Conservation (phyloP, 2,797 vertebrate genomes). For the Rhinoraja longicauda region DNA sequence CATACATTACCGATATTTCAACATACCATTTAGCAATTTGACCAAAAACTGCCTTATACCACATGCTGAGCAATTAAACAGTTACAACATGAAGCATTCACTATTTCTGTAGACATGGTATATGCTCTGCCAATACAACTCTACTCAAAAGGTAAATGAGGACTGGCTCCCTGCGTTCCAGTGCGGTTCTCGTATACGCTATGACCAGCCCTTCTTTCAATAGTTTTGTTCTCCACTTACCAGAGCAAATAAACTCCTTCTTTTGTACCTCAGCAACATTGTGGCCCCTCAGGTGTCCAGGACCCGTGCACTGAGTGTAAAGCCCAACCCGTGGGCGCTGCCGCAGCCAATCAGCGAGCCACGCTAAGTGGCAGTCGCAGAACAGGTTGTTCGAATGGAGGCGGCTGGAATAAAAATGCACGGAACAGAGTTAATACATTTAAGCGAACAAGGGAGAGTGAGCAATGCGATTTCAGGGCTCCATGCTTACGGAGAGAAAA, state of each 20-base stretch:
- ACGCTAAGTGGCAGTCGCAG: conserved; percentile 92
- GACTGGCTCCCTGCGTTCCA: background rate
- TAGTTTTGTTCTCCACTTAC: conserved; percentile 58
- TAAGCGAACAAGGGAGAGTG: conserved; percentile 26
- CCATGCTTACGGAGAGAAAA: conserved; percentile 11
- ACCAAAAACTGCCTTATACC: background rate
- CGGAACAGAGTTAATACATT: background rate
- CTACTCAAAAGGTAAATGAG: background rate
- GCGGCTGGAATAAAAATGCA: conserved; percentile 60
- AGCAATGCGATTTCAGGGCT: conserved; percentile 10
- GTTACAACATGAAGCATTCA: background rate
- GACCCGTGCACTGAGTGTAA: conserved; percentile 93
- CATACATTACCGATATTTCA: background rate
- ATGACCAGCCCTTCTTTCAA: background rate
- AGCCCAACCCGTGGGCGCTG: conserved; percentile 89
- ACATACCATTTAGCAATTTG: background rate
- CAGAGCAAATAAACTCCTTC: conserved; percentile 86
- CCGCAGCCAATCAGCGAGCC: conserved; percentile 94
- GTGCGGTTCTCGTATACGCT: background rate
- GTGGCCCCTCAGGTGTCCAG: conserved; percentile 81
- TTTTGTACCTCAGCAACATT: conserved; percentile 96
- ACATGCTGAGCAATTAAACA: background rate
- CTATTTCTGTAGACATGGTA: background rate
- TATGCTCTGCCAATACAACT: background rate
- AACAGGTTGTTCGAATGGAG: conserved; percentile 95